A percentile compares a stretch with the other conserved stretches of the same genome.
These are phyloP conservation scores for Ophion costatus DNA, from an alignment of 2,888 invertebrate species.

Conservation along the genomic window DNA sequence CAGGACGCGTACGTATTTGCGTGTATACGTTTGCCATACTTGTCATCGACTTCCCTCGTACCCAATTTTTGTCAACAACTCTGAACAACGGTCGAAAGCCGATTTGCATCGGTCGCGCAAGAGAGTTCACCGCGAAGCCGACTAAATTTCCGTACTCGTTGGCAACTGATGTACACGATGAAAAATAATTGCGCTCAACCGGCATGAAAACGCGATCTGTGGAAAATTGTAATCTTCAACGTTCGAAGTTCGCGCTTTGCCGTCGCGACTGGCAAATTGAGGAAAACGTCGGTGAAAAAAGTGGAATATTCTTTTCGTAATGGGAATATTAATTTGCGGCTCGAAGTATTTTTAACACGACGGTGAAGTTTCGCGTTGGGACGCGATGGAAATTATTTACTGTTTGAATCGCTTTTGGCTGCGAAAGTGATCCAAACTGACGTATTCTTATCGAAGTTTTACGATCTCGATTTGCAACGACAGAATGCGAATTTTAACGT, in stretches of 20 bases:
- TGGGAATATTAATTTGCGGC: not conserved
- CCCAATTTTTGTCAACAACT: slow-evolving; percentile 72
- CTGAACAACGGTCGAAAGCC: slow-evolving; percentile 11
- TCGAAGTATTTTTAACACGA: slow-evolving; percentile 1
- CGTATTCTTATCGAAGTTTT: too few species aligned
- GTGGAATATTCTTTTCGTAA: not conserved
- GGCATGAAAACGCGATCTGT: too few species aligned
- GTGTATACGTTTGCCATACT: slow-evolving; percentile 8
- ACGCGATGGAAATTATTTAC: too few species aligned
- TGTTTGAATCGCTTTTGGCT: too few species aligned
- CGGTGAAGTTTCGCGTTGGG: too few species aligned
- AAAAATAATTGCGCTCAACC: not conserved
- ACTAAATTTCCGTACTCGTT: not conserved
- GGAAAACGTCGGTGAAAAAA: not conserved
- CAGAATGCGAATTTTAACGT: too few species aligned
- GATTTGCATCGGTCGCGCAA: too few species aligned
- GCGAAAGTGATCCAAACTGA: too few species aligned
- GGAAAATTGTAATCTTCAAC: not conserved
- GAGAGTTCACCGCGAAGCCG: too few species aligned
- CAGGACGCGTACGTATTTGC: slow-evolving; percentile 20
- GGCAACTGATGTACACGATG: not conserved
- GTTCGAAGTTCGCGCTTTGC: too few species aligned
- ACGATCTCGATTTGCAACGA: too few species aligned
- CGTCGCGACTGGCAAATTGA: not conserved
- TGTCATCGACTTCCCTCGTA: slow-evolving; percentile 40